Base-by-base conservation (phyloP, 1,140 invertebrate species). In the Eurosta solidaginis region DNA sequence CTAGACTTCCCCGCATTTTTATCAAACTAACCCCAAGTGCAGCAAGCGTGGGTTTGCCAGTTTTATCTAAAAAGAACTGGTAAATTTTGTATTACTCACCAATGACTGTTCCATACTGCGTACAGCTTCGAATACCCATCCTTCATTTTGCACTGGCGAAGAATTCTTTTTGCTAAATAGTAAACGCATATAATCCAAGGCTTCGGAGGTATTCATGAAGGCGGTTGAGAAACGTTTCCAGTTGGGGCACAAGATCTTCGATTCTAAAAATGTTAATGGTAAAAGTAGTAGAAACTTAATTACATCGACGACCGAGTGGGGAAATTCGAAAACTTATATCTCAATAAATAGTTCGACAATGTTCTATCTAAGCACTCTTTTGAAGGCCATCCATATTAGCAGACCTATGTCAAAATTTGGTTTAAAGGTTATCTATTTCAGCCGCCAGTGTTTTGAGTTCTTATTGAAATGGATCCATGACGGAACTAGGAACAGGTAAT, bases 141-240 rank as follows among this genome's bases (percentile, higher is more conserved):
- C 85, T 22, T 84, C 82, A 54, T 86, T 81, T 49, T 82, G 81
- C 0, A 83, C 82, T 0, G 84, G 81, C 1, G 82, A 83, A 12
- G 81, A 79, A 25, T 79, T 54, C 54, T 85, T 86, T 52, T 77
- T 80, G 77, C 83, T 83, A 52, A 88, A 88, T 17, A 87, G 33
- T 3, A 85, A 54, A 5, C 84, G 81, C 86, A 87, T 86, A 20
- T 85, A 84, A 74, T 87, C 84, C 54, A 85, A 74, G 0, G 82
- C 81, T 49, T 87, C 79, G 0, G 84, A 82, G 1, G 80, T 82
- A 54, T 87, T 86, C 81, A 85, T 82, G 42, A 80, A 83, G 52
- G 82, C 80, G 1, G 82, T 84, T 77, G 83, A 84, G 9, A 85
- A 87, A n/a, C 83, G 82, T 44, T 83, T 82, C 86, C 86, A 88